Base-by-base conservation (phyloP, 2,113 vertebrate species). In the Calidris pygmaea region DNA sequence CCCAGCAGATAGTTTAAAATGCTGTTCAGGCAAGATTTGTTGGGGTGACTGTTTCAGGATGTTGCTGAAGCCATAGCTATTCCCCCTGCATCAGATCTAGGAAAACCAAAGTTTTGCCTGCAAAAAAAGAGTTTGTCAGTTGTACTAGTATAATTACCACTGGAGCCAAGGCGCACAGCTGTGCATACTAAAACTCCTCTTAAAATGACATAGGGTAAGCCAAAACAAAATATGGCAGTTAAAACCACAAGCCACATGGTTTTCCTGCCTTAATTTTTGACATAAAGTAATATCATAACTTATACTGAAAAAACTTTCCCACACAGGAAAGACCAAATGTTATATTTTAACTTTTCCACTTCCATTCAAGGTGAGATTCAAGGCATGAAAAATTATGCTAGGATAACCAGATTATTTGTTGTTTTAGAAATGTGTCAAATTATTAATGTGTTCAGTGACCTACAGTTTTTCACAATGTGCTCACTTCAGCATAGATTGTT, bases 131-230 rank as follows among this genome's bases (percentile, higher is more conserved):
- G 17, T 70, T 58, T 71, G 34, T 73, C 45, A 29, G 32, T 59
- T 43, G 12, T 48, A 71, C 30, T 39, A 52, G 29, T 23, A 10
- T 6, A 35, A 55, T 74, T 86, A 63, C 35, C n/a, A 47, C 68
- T 74, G 83, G 72, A 92, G 73, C 80, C 95, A 95, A 87, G 43
- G n/a, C 63, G 47, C 83, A 91, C 76, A 92, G 91, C 73, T 92
- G 80, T 71, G 68, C n/a, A 68, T 47, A 58, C 56, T 79, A 41
- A 82, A 94, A 68, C 23, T 59, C 27, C 52, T 82, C 62, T 72
- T 84, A 55, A 75, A 89, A 47, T 48, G 34, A 82, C 70, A 91
- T 2, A 66, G 66, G 7, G 4, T 21, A 72, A 75, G 43, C 65
- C 62, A 82, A 89, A 87, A 50, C 47, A 84, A 93, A 94, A 88